Conservation (phyloP, 2,113 vertebrate genomes). For the Phoenicopterus ruber region DNA sequence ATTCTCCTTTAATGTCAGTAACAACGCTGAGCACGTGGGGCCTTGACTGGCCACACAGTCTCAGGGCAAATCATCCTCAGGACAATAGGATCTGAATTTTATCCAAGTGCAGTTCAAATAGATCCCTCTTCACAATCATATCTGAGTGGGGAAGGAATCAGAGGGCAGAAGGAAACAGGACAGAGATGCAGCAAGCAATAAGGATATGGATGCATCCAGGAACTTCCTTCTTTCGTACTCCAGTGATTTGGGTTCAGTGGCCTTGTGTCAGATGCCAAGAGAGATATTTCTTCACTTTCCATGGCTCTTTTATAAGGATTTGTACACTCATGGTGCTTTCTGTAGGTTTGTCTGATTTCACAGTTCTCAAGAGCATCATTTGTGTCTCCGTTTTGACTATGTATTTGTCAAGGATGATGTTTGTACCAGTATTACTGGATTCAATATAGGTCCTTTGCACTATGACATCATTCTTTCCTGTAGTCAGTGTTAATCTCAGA, state of each 20-base stretch:
- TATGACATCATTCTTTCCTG: background rate
- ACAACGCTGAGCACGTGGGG: background rate
- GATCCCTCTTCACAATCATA: too few species aligned
- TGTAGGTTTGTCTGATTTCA: background rate
- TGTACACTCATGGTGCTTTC: background rate
- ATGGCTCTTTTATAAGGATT: background rate
- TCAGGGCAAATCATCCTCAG: background rate
- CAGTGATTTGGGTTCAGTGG: background rate
- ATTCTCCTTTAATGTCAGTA: background rate
- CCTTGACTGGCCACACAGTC: background rate
- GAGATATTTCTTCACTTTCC: background rate
- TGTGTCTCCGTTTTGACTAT: background rate
- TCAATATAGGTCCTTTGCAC: background rate
- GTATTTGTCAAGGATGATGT: background rate
- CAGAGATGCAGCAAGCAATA: background rate
- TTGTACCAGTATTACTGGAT: background rate
- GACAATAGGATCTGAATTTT: background rate
- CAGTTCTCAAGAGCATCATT: background rate
- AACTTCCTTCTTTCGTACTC: background rate
- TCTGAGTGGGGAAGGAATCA: background rate
- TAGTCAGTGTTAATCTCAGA: background rate
- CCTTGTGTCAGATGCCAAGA: background rate
- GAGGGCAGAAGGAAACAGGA: background rate
- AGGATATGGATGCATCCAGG: background rate
- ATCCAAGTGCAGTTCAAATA: background rate